Evolutionary conservation across 2,113 vertebrate genomes (phyloP).

Genomic region (Solea senegalensis): DNA sequence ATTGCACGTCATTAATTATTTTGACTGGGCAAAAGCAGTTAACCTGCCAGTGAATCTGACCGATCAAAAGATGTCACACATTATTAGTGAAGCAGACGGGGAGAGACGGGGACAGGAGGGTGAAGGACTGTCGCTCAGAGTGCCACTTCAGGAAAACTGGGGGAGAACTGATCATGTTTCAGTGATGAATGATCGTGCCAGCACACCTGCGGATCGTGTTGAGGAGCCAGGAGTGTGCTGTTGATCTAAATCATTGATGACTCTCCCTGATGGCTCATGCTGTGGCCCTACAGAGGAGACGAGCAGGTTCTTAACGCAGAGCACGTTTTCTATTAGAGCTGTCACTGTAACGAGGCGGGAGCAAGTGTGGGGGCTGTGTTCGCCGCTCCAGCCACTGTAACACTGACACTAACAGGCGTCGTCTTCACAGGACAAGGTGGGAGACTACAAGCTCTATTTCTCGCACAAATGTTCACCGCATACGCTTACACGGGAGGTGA

Average conservation of each 20-base stretch:
- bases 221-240: slow-evolving; percentile 43
- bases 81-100: slow-evolving; percentile 12
- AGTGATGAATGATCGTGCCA: slow-evolving; percentile 54
- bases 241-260: slow-evolving; percentile 73
- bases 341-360: slow-evolving; percentile 38
- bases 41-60: slow-evolving; percentile 3
- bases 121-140: slow-evolving; percentile 2
- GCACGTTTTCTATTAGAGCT: slow-evolving; percentile 65
- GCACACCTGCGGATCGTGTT: slow-evolving; percentile 59
- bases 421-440: slow-evolving; percentile 12
- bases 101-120: neutral
- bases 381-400: slow-evolving; percentile 9
- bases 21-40: slow-evolving; percentile 9
- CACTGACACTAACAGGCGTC: slow-evolving; percentile 23
- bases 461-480: neutral
- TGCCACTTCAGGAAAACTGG: slow-evolving; percentile 27
- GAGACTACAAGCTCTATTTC: neutral
- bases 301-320: slow-evolving; percentile 46
- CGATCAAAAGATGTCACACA: slow-evolving; percentile 22
- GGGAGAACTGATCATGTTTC: slow-evolving; percentile 58
- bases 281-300: slow-evolving; percentile 46
- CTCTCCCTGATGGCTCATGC: slow-evolving; percentile 44
- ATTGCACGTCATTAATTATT: slow-evolving; percentile 39
- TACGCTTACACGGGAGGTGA: too few species aligned
- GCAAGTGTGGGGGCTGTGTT: slow-evolving; percentile 40